phyloP scores from a whole-genome alignment of 2,888 invertebrate species.

The Pyrochroa serraticornis region DNA sequence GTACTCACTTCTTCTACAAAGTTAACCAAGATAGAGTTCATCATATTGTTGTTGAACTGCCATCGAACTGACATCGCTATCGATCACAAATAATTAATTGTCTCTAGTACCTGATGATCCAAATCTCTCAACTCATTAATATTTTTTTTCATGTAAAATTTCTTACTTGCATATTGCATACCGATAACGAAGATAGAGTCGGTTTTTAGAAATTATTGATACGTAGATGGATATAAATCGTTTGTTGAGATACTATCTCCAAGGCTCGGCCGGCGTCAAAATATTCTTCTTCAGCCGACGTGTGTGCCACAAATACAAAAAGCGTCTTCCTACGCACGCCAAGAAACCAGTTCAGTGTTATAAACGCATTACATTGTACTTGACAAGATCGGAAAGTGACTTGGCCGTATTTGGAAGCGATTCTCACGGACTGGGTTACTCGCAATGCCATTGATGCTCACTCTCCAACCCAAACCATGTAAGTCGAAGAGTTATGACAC shows the following conservation, averaged over 20 bases:
- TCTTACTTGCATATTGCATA: too few relatives aligned
- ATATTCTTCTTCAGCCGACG: background rate
- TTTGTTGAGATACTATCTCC: background rate
- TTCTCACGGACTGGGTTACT: slow-evolving; percentile 51
- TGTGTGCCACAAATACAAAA: slow-evolving; percentile 10
- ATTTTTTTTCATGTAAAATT: too few relatives aligned
- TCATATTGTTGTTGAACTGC: too few relatives aligned
- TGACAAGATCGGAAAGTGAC: slow-evolving; percentile 33
- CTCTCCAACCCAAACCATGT: slow-evolving; percentile 2
- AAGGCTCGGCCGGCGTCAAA: background rate
- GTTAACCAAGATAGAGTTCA: too few relatives aligned
- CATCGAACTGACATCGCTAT: too few relatives aligned
- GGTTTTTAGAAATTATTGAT: background rate
- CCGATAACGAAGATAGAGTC: too few relatives aligned
- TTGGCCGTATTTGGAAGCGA: slow-evolving; percentile 46
- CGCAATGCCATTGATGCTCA: slow-evolving; percentile 43
- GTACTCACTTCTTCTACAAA: too few relatives aligned
- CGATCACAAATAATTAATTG: too few relatives aligned
- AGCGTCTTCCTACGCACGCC: slow-evolving; percentile 14
- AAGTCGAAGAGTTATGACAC: slow-evolving; percentile 26
- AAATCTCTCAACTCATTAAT: too few relatives aligned
- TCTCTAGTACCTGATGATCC: too few relatives aligned
- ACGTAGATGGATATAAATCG: background rate
- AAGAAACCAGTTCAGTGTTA: slow-evolving; percentile 29
- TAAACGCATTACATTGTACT: slow-evolving; percentile 10